Evolutionary conservation across 2,888 invertebrate genomes (phyloP).

Genomic region (Drosophila anomalata): DNA sequence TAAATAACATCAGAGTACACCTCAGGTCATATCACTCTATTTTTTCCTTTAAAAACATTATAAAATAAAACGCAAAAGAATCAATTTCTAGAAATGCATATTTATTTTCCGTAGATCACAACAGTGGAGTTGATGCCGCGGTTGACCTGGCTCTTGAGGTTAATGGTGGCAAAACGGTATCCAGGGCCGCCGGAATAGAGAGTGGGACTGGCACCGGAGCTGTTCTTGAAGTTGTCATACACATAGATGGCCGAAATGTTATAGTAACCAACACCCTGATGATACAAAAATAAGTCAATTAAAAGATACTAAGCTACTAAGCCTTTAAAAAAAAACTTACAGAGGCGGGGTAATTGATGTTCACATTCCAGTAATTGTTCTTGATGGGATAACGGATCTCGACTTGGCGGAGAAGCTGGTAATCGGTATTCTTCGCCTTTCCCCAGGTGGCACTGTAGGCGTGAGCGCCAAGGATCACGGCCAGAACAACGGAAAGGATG

Average conservation of each 20-base stretch:
- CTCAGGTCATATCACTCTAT: neutral
- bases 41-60: too few relatives aligned
- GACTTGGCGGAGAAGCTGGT: conserved; percentile 49
- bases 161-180: conserved; percentile 46
- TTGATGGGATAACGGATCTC: conserved; percentile 52
- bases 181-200: conserved; percentile 68
- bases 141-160: conserved; percentile 54
- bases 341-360: conserved; percentile 53
- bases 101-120: conserved; percentile 62
- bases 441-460: conserved; percentile 65
- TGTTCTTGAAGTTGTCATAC: conserved; percentile 72
- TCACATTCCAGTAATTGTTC: conserved; percentile 54
- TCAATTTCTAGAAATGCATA: neutral
- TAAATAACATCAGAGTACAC: neutral
- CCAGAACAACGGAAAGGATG: conserved; percentile 57
- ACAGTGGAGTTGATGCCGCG: conserved; percentile 70
- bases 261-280: conserved; percentile 53
- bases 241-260: conserved; percentile 60
- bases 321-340: conserved; percentile 44
- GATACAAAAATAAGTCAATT: neutral
- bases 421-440: conserved; percentile 38
- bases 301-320: neutral
- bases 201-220: conserved; percentile 62
- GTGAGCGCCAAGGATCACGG: conserved; percentile 56
- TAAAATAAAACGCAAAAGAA: neutral